Percentiles rank a stretch among this genome's conserved stretches.
phyloP scores from a whole-genome alignment of 1,140 invertebrate genomes.

The Dendrolimus punctatus region DNA sequence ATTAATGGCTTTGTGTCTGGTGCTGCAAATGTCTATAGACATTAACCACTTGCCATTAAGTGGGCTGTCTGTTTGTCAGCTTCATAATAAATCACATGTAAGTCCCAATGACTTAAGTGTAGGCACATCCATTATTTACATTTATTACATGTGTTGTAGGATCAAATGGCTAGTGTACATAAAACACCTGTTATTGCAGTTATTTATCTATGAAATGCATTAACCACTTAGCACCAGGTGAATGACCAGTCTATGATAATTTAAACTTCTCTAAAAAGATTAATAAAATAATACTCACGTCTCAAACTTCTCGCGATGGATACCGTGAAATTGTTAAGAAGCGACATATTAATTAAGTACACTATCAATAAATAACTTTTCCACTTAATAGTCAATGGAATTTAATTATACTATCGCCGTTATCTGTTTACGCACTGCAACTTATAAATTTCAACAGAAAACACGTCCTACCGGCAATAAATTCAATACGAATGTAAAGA shows the following conservation, averaged over 20 bases:
- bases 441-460: background rate
- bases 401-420: conserved; percentile 4
- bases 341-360: conserved; percentile 43
- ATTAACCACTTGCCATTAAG: no score
- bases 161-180: no score
- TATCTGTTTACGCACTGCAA: background rate
- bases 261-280: background rate
- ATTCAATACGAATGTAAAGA: background rate
- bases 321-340: conserved; percentile 52
- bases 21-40: no score
- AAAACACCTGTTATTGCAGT: no score
- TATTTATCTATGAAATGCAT: no score
- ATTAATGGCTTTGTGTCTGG: no score
- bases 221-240: background rate
- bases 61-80: no score
- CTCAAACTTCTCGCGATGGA: conserved; percentile 42
- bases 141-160: no score
- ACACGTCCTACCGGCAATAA: conserved; percentile 1
- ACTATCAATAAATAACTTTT: conserved; percentile 20
- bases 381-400: conserved; percentile 3
- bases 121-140: no score
- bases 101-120: no score
- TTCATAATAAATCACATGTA: no score
- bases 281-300: conserved; percentile 36
- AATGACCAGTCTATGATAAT: background rate